These are phyloP conservation scores for Sarcophaga peregrina DNA, from an alignment of 1,140 invertebrate species.

Conservation along the genomic window DNA sequence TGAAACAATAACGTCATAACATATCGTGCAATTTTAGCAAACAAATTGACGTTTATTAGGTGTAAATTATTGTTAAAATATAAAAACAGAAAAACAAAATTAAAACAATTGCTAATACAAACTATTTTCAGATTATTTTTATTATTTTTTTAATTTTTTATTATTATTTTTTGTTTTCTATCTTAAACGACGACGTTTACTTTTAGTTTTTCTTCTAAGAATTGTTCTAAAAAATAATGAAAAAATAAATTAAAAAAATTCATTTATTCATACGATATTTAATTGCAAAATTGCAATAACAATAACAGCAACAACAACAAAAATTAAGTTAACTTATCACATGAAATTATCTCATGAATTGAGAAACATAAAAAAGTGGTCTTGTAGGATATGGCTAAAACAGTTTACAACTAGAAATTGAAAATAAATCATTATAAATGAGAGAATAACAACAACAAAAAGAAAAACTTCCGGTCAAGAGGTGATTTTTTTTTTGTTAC, in stretches of 20 bases:
- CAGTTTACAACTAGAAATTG: not conserved
- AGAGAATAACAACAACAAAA: not conserved
- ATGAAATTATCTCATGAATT: not conserved
- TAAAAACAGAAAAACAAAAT: not conserved
- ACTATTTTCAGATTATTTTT: not conserved
- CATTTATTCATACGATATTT: too few species aligned
- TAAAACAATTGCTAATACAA: not conserved
- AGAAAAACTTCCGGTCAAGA: constrained; percentile 7
- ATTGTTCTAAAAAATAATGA: not conserved
- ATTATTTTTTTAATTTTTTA: too few species aligned
- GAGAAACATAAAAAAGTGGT: not conserved
- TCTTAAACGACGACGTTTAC: too few species aligned
- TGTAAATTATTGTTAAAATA: constrained; percentile 6
- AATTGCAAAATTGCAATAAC: too few species aligned
- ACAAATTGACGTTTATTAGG: not conserved
- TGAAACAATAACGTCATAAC: not conserved
- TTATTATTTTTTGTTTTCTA: too few species aligned
- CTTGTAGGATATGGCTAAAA: not conserved
- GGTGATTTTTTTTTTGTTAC: not conserved
- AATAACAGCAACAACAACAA: too few species aligned
- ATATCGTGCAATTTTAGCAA: not conserved
- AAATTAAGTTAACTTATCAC: not conserved
- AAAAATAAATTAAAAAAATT: too few species aligned
- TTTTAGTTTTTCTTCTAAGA: not conserved
- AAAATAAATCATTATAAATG: too few species aligned